Base-by-base conservation (phyloP, 2,113 vertebrate genomes). In the Trogon surrucura region DNA sequence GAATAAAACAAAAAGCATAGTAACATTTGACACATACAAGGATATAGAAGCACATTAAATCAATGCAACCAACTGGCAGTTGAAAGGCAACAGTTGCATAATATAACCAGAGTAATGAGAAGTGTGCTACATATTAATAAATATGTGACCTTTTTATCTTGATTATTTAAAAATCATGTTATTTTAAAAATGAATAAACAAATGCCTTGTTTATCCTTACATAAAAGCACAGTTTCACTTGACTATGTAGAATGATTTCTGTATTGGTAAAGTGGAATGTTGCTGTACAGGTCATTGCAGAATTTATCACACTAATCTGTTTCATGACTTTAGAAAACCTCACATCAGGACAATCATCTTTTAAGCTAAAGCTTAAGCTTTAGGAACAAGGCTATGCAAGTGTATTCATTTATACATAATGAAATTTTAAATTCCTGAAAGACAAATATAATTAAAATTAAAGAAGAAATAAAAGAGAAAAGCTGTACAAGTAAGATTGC, bases 81-180 rank as follows among this genome's bases (percentile, higher is more conserved):
- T 92, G 60, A 94, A 94, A 91, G 95, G 91, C 95, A 95, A 91
- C 56, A 92, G 62, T 96, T 96, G 93, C 94, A 95, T 97, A 97
- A 94, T 75, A 85, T 92, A 89, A 70, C 70, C 56, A 93, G 85
- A 91, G 58, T 94, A 96, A 97, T 94, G 79, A 96, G 93, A 93
- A 94, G 16, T 93, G 72, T 91, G 77, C 38, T 97, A 95, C 89
- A 96, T 96, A 97, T 97, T 96, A 96, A 97, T 97, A 97, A 96
- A 93, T 96, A 95, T 78, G 89, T 97, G 96, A 97, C 97, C 97
- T 97, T 97, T 96, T 95, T 71, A 91, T 96, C 93, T 87, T 90
- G 90, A 88, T 96, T 92, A 95, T 96, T 97, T 95, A 34, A 97
- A 97, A 97, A 95, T 86, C 50, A 0, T 94, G 93, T 95, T 97